phyloP scores from a whole-genome alignment of 1,140 invertebrate genomes.

The Physella acuta region DNA sequence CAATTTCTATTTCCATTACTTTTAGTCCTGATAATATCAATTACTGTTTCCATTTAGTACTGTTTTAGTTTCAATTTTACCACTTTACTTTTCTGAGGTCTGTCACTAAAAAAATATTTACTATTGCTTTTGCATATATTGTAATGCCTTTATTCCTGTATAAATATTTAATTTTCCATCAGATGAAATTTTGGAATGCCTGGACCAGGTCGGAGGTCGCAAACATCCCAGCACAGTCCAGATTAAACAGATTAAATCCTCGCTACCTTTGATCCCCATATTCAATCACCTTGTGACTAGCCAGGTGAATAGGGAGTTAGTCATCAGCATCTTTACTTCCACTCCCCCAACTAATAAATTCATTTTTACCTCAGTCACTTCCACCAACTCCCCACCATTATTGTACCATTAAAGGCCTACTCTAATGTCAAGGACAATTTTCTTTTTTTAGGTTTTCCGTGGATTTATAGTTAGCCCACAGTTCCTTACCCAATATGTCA shows the following conservation, averaged over 20 bases:
- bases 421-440: too few relatives aligned
- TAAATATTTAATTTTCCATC: too few relatives aligned
- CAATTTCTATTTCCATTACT: slow-evolving; percentile 28
- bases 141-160: too few relatives aligned
- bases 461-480: slow-evolving; percentile 42
- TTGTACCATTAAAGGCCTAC: too few relatives aligned
- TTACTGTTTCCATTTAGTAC: too few relatives aligned
- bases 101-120: too few relatives aligned
- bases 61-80: too few relatives aligned
- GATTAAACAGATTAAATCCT: slow-evolving; percentile 45
- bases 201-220: slow-evolving; percentile 49
- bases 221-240: slow-evolving; percentile 54
- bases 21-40: slow-evolving; percentile 49
- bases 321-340: too few relatives aligned
- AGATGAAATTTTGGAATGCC: slow-evolving; percentile 47
- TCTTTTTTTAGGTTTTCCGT: slow-evolving; percentile 47
- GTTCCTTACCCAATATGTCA: slow-evolving; percentile 44
- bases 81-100: too few relatives aligned
- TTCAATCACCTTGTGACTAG: slow-evolving; percentile 51
- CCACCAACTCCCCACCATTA: too few relatives aligned
- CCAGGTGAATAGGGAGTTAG: slow-evolving; percentile 42
- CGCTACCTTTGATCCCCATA: slow-evolving; percentile 47
- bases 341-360: not conserved
- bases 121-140: too few relatives aligned
- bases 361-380: not conserved